phyloP scores from a whole-genome alignment of 2,113 vertebrate genomes.

The Nesoenas mayeri region DNA sequence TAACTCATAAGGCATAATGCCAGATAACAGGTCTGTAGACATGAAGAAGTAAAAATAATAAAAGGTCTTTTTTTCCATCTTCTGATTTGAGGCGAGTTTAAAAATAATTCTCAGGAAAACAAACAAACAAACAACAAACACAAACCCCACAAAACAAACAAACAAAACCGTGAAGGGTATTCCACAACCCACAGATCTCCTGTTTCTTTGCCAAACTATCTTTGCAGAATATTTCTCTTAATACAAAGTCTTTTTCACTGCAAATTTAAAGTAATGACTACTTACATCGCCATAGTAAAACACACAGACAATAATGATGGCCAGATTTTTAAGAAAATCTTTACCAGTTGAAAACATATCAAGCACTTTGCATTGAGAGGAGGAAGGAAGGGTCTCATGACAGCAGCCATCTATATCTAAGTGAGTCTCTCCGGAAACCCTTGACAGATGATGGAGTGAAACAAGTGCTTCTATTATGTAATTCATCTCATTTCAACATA shows the following conservation, averaged over 20 bases:
- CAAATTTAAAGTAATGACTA: background rate
- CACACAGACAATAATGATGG: background rate
- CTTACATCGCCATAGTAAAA: background rate
- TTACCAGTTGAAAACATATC: background rate
- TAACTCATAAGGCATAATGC: background rate
- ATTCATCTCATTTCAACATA: background rate
- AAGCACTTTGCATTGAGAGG: background rate
- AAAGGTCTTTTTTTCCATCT: background rate
- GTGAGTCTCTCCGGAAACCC: background rate
- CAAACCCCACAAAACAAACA: too few relatives aligned
- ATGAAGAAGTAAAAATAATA: background rate
- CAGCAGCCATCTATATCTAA: background rate
- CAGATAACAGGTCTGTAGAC: background rate
- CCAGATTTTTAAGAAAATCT: background rate
- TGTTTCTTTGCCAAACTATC: background rate
- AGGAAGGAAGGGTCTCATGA: background rate
- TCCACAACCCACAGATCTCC: background rate
- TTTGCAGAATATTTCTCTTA: background rate
- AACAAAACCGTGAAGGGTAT: background rate
- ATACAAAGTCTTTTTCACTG: background rate
- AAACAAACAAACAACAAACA: too few relatives aligned
- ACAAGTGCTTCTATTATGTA: background rate
- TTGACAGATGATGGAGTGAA: background rate
- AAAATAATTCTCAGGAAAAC: background rate
- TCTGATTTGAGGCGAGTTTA: background rate